phyloP scores from a whole-genome alignment of 2,888 invertebrate genomes.

The Drosophila siamana region DNA sequence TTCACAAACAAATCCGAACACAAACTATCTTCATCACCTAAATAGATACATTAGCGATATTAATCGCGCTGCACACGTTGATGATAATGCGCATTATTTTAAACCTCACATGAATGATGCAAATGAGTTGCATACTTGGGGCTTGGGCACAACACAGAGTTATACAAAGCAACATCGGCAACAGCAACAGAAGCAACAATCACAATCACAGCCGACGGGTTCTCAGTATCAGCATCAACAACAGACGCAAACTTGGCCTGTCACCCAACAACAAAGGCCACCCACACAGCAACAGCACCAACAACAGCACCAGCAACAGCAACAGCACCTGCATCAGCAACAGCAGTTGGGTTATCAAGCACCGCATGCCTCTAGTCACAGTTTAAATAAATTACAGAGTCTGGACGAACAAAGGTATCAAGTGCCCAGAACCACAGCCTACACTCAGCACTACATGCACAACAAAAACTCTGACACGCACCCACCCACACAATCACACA shows the following conservation, averaged over 20 bases:
- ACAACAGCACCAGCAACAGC: constrained; percentile 50
- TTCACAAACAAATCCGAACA: constrained; percentile 19
- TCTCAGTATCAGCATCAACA: constrained; percentile 35
- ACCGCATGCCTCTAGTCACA: constrained; percentile 84
- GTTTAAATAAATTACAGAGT: constrained; percentile 82
- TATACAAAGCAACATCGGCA: constrained; percentile 58
- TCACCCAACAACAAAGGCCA: constrained; percentile 64
- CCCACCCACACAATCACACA: not conserved
- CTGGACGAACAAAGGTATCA: constrained; percentile 83
- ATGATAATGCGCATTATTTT: constrained; percentile 85
- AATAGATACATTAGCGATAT: constrained; percentile 87
- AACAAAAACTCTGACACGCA: not conserved
- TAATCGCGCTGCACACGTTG: constrained; percentile 87
- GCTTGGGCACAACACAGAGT: constrained; percentile 86
- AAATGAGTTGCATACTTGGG: constrained; percentile 89
- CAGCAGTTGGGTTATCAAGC: constrained; percentile 68
- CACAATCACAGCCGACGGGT: constrained; percentile 58
- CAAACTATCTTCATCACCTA: constrained; percentile 34
- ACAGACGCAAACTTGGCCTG: constrained; percentile 66
- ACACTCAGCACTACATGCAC: constrained; percentile 32
- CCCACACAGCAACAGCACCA: constrained; percentile 53
- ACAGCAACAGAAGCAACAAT: constrained; percentile 48
- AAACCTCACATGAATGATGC: constrained; percentile 86
- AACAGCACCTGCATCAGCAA: constrained; percentile 29
- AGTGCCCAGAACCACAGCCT: constrained; percentile 23